These are phyloP conservation scores for Sicus ferrugineus DNA, from an alignment of 2,888 invertebrate species.

Conservation along the genomic window DNA sequence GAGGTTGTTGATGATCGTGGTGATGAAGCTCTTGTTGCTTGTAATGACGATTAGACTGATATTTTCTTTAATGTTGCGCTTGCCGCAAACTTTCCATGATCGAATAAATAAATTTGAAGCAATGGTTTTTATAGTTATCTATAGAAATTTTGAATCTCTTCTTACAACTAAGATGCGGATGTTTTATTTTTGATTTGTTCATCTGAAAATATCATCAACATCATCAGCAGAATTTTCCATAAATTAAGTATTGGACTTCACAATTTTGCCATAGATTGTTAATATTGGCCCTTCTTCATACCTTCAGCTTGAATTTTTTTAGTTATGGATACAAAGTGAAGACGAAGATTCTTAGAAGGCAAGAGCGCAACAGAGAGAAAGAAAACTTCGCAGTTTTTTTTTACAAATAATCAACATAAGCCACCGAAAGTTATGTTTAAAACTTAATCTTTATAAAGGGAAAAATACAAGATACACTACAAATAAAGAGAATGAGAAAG, in stretches of 20 bases:
- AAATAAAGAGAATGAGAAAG: conserved; percentile 3
- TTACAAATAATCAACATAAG: too few relatives aligned
- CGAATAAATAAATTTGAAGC: not conserved
- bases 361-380: too few relatives aligned
- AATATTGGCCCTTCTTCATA: too few relatives aligned
- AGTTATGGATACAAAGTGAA: not conserved
- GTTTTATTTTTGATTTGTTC: not conserved
- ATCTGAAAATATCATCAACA: not conserved
- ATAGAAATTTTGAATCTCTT: not conserved
- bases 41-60: not conserved
- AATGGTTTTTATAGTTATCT: not conserved
- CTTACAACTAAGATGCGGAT: not conserved
- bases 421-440: too few relatives aligned
- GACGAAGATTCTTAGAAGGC: too few relatives aligned
- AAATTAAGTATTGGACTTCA: not conserved
- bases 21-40: not conserved
- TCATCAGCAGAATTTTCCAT: not conserved
- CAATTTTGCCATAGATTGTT: too few relatives aligned
- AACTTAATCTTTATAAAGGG: too few relatives aligned
- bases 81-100: not conserved
- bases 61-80: too few relatives aligned
- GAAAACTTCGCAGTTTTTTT: too few relatives aligned
- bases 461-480: too few relatives aligned
- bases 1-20: not conserved
- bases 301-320: too few relatives aligned